Base-by-base conservation (phyloP, 1,140 invertebrate species). In the Saccostrea echinata region DNA sequence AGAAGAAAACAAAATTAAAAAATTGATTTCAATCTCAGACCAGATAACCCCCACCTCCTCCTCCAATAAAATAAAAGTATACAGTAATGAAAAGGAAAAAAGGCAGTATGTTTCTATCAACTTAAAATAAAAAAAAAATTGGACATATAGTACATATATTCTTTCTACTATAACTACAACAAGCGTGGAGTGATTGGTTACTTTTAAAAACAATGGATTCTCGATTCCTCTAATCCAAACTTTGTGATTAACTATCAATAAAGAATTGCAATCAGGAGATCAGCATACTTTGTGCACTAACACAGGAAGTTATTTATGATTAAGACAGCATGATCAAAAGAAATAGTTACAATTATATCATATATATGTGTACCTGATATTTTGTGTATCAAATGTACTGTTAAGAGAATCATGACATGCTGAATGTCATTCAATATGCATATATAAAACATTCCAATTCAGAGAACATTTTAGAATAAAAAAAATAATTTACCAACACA, bases 191-290 rank as follows among this genome's bases (percentile, higher is more conserved):
- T 30, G 68, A 27, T 27, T 76, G 68, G 27, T 76, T 76, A 76
- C 68, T 27, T 76, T 76, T 13, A 76, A 16, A 76, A 30, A 76
- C 68, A 76, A 33, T 30, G 68, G 68, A 76, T 76, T 76, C 68
- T 76, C 27, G 68, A 76, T 76, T 76, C 68, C 68, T 27, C 68
- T 76, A 76, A 76, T 30, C 27, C 68, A 24, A 76, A 76, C 68
- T 76, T 27, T 76, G 24, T 76, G 68, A 76, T 76, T 30, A 76
- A 76, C 68, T 76, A 76, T 76, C 68, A 76, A 76, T 76, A 76
- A 12, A 76, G 68, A 76, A 76, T 76, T 76, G 68, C 27, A 76
- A 24, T 71, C 27, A 71, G 68, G 27, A 30, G 30, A 30, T 76
- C 68, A 76, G 4, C 6, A n/a, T 61, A n/a, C n/a, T 21, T n/a